Conservation (phyloP, 2,113 vertebrate species). For the Urocynchramus pylzowi region DNA sequence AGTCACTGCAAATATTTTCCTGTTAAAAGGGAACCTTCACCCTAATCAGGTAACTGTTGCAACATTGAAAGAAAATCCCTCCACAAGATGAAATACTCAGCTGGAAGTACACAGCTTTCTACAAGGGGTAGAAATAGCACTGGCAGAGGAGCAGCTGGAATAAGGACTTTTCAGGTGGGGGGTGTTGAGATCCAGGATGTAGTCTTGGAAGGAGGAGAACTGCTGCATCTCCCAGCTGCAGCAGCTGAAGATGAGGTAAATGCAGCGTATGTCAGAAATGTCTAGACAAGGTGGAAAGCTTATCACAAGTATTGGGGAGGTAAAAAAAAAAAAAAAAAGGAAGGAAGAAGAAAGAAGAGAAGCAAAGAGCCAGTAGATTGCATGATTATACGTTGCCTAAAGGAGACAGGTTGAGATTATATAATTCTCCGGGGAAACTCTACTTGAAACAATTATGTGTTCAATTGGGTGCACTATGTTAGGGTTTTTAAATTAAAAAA, state of each 20-base stretch:
- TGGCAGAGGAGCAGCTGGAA: neutral
- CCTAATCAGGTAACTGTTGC: neutral
- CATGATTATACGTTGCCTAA: neutral
- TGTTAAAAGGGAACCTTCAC: neutral
- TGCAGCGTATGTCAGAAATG: neutral
- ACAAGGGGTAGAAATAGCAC: neutral
- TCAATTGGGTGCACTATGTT: neutral
- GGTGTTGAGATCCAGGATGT: neutral
- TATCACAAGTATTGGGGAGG: neutral
- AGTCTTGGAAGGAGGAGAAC: neutral
- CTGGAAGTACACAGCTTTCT: neutral
- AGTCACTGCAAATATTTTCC: neutral
- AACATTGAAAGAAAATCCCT: neutral
- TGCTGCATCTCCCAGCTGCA: neutral
- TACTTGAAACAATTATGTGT: conserved; percentile 8
- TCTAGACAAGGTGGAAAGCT: conserved; percentile 45
- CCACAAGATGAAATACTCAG: neutral
- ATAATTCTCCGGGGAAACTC: conserved; percentile 25
- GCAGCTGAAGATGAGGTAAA: neutral
- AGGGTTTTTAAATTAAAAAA: neutral
- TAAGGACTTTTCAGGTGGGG: neutral
- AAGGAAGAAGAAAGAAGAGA: neutral
- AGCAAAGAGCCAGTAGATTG: neutral
- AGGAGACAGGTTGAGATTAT: conserved; percentile 25
- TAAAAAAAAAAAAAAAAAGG: neutral